Conservation (phyloP, 53 echinoderm and acorn worm genomes). For the Antedon mediterranea region DNA sequence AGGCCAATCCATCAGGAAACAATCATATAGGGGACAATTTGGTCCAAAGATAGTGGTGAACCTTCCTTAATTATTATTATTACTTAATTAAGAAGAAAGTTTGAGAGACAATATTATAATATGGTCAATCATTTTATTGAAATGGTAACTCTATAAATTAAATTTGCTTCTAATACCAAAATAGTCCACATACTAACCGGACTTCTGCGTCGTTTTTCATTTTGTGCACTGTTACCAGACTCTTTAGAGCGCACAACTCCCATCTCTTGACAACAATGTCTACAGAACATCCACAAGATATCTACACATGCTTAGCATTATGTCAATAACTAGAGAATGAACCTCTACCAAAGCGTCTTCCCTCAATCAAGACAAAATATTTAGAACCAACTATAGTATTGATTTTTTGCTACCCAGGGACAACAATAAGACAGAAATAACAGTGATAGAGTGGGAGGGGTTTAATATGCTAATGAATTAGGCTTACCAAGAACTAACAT, state of each 20-base stretch:
- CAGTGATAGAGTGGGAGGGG: background rate
- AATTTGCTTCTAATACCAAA: too few species aligned
- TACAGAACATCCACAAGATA: background rate
- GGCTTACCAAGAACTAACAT: too few species aligned
- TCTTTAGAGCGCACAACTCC: background rate
- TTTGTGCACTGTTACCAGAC: background rate
- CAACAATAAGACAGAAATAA: background rate
- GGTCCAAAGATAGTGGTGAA: too few species aligned
- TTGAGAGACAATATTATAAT: too few species aligned
- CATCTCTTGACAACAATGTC: background rate
- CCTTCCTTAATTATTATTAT: too few species aligned
- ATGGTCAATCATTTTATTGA: too few species aligned
- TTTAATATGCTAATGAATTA: background rate
- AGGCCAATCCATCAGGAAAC: too few species aligned
- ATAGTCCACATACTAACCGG: background rate
- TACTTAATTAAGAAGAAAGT: too few species aligned
- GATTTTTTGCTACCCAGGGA: background rate
- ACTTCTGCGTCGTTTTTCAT: background rate
- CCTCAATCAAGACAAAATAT: background rate
- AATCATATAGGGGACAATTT: too few species aligned
- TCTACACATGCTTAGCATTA: background rate
- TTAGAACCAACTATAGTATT: background rate
- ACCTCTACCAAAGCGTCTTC: background rate
- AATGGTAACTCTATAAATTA: too few species aligned
- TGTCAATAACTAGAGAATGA: background rate